A percentile compares a stretch with the other conserved stretches of the same genome.
phyloP scores from a whole-genome alignment of 2,797 vertebrate species.

The Danio tinwini region DNA sequence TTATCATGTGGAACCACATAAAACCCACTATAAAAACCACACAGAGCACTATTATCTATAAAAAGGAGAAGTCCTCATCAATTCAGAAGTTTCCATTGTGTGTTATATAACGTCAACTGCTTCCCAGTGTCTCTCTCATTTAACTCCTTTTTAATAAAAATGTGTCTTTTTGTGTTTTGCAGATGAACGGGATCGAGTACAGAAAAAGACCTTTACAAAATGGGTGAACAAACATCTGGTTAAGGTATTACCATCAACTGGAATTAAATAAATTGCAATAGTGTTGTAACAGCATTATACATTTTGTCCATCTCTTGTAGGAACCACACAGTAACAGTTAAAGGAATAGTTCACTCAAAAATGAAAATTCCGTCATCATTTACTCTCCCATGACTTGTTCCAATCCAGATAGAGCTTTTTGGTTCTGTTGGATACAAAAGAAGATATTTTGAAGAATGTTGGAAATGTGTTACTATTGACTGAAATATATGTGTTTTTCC shows the following conservation, averaged over 20 bases:
- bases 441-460: too few relatives aligned
- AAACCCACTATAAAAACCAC: not conserved
- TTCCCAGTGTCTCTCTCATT: not conserved
- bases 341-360: too few relatives aligned
- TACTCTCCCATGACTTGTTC: too few relatives aligned
- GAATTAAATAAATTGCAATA: not conserved
- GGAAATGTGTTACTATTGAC: too few relatives aligned
- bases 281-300: not conserved
- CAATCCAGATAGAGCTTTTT: too few relatives aligned
- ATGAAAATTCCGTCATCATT: too few relatives aligned
- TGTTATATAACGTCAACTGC: not conserved
- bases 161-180: conserved; percentile 58
- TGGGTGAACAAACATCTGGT: conserved; percentile 98
- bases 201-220: conserved; percentile 99
- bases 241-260: conserved; percentile 81
- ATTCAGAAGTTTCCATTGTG: conserved; percentile 17
- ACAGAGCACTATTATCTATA: not conserved
- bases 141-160: not conserved
- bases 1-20: conserved; percentile 9
- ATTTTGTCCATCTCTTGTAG: not conserved
- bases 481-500: too few relatives aligned
- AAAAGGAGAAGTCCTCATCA: not conserved
- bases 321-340: not conserved
- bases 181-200: conserved; percentile 96
- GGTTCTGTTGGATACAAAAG: too few relatives aligned